These are phyloP conservation scores for Sarcophaga peregrina DNA, from an alignment of 1,140 invertebrate species.

Conservation along the genomic window DNA sequence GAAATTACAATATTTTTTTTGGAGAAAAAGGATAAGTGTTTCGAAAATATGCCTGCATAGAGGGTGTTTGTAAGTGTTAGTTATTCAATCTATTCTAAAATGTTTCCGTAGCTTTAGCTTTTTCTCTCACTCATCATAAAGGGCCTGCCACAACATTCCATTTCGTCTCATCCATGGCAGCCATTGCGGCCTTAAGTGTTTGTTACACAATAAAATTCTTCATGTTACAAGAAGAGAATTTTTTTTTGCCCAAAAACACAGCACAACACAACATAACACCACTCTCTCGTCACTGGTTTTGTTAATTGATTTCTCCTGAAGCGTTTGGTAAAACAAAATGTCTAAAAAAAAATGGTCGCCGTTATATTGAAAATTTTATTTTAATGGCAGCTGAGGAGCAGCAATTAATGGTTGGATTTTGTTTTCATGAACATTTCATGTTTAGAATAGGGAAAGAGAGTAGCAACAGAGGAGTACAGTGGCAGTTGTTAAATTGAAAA, in stretches of 20 bases:
- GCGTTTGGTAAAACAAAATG: neutral
- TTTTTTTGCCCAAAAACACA: neutral
- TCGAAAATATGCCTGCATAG: neutral
- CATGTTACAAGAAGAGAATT: neutral
- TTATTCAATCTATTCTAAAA: neutral
- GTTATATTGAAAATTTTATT: neutral
- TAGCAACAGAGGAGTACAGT: too few species aligned
- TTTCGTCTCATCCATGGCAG: too few species aligned
- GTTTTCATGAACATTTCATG: too few species aligned
- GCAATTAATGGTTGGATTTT: neutral
- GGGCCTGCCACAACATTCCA: neutral
- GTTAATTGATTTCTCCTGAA: constrained; percentile 22
- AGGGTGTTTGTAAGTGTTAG: constrained; percentile 14
- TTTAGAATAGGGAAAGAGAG: too few species aligned
- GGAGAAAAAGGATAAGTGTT: too few species aligned
- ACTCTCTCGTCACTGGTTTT: neutral
- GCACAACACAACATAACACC: neutral
- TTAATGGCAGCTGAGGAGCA: neutral
- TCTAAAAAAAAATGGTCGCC: neutral
- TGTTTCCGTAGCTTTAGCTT: neutral
- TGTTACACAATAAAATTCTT: neutral
- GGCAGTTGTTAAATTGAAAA: neutral
- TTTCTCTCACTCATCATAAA: too few species aligned
- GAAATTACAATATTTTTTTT: too few species aligned
- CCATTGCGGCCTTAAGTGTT: neutral